Base-by-base conservation (phyloP, 2,888 invertebrate genomes). In the Drosophila gaucha region DNA sequence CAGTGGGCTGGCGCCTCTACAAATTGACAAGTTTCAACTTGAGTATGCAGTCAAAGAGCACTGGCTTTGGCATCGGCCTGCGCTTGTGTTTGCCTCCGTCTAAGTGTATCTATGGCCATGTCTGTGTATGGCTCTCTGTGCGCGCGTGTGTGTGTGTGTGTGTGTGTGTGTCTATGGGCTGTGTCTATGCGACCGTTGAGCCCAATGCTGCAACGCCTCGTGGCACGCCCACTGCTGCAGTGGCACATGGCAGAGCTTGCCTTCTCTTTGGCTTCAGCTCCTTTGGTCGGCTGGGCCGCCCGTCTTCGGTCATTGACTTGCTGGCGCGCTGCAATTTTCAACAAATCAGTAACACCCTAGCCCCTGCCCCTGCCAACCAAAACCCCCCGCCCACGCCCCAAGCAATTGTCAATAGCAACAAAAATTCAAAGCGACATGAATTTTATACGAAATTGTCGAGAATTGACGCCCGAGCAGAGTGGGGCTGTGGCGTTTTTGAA, bases 1-100 rank as follows among this genome's bases (percentile, higher is more conserved):
- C 35, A 26, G 38, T 56, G 58, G 57, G 52, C 38, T 52, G 68
- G 55, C 58, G 74, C 70, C 67, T 68, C 76, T 73, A 79, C 49
- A 77, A 85, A 84, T 84, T 85, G 83, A 85, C 84, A 83, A 84
- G 85, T 80, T 85, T 85, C 74, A 83, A 74, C 78, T 84, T 51
- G 78, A 84, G 83, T 85, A 78, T 85, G 85, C 83, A 85, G 80
- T 78, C 83, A 85, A 85, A 78, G 80, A 78, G 67, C 73, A 71
- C 65, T 68, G 78, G 49, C 70, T 60, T 26, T 57, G 71, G 43
- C 47, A 41, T 41, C 24, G 41, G 41, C 10, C 41, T 49, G 41
- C 43, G 44, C 44, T 20, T 22, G 38, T 46, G 51, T 64, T 54
- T 62, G 47, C 24, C 46, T 41, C 38, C 47, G 58, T 28, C 50